These are phyloP conservation scores for Neosilurus hyrtlii DNA, from an alignment of 2,797 vertebrate genomes.

Conservation along the genomic window DNA sequence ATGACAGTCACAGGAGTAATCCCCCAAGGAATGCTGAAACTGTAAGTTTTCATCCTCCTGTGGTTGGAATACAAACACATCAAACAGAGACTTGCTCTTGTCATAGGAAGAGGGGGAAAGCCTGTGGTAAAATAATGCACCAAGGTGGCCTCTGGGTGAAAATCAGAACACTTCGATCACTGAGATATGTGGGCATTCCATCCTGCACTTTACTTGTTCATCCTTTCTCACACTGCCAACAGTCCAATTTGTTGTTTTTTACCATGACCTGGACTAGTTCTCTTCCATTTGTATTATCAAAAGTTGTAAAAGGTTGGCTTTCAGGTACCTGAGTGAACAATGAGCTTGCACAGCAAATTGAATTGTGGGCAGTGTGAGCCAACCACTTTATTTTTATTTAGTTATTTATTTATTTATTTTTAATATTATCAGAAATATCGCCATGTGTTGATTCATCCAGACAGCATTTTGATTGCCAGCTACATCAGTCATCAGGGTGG, in stretches of 20 bases:
- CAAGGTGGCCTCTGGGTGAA: not conserved
- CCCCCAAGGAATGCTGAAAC: not conserved
- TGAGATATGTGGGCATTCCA: not conserved
- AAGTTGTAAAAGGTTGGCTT: no score
- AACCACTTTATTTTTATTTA: no score
- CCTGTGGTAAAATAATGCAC: not conserved
- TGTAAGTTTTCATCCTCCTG: constrained; percentile 2
- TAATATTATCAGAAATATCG: not conserved
- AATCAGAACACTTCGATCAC: not conserved
- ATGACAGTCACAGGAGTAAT: constrained; percentile 9
- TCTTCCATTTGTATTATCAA: no score
- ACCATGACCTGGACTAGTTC: no score
- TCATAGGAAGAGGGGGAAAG: not conserved
- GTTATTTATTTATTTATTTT: no score
- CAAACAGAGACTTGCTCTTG: not conserved
- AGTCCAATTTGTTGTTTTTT: no score
- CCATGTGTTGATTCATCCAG: not conserved
- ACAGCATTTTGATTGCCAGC: not conserved
- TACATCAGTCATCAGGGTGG: not conserved
- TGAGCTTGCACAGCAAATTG: no score
- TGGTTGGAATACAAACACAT: not conserved
- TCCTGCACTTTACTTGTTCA: no score
- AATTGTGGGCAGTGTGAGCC: no score
- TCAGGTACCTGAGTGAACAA: no score
- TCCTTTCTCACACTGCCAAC: no score